phyloP scores from a whole-genome alignment of 2,888 invertebrate species.

The Entomobrya multifasciata region DNA sequence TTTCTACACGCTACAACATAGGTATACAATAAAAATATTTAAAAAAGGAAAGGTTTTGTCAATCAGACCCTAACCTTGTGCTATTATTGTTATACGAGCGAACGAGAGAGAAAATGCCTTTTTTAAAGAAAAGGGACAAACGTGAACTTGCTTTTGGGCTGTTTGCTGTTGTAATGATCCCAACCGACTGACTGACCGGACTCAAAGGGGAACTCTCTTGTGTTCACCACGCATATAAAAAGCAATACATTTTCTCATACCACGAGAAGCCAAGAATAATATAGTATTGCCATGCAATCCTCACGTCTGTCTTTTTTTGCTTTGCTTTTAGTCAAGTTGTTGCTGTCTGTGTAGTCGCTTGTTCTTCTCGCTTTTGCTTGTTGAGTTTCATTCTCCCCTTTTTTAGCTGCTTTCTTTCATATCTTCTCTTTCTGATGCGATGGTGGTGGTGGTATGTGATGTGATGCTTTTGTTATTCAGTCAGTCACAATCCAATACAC shows the following conservation, averaged over 20 bases:
- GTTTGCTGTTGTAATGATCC: constrained; percentile 70
- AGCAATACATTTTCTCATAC: constrained; percentile 10
- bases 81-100: neutral
- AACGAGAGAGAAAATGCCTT: constrained; percentile 54
- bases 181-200: constrained; percentile 71
- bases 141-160: constrained; percentile 68
- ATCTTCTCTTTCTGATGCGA: neutral
- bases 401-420: constrained; percentile 56
- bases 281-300: constrained; percentile 28
- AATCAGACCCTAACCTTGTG: constrained; percentile 61
- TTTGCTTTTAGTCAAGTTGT: constrained; percentile 9
- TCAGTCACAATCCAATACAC: neutral
- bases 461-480: constrained; percentile 7
- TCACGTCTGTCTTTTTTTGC: constrained; percentile 10
- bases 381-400: constrained; percentile 13
- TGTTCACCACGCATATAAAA: constrained; percentile 53
- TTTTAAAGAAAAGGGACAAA: constrained; percentile 61
- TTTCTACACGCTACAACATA: constrained; percentile 13
- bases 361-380: neutral
- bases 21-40: constrained; percentile 30
- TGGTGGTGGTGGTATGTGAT: neutral
- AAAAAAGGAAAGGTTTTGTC: constrained; percentile 20
- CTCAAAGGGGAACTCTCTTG: constrained; percentile 71
- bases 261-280: constrained; percentile 13
- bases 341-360: constrained; percentile 15